Evolutionary conservation across 2,113 vertebrate genomes (phyloP), one percentile per base, ranked within the genome.

Genomic region (Catharus minimus): DNA sequence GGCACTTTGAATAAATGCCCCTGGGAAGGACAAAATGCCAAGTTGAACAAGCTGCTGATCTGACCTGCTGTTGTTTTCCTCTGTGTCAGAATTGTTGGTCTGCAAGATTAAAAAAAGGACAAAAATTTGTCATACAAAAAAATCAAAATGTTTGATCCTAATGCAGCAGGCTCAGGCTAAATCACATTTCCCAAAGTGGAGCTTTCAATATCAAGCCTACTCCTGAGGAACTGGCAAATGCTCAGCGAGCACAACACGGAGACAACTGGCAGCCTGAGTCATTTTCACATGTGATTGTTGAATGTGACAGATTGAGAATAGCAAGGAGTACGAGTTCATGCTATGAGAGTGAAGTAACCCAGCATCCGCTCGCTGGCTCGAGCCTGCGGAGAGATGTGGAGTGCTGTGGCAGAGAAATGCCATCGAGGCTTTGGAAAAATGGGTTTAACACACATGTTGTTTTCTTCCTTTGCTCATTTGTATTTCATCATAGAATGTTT

Each of bases 231-330:
- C 92, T 96, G 93, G 95, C 93, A 96, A 95, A 89, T 87, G 88
- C 94, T 95, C 95, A 95, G 61, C n/a, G 8, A 87, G 91, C 86
- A 81, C 85, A 82, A 86, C 83, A 76, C 9, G 1, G 57, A 92
- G 94, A 82, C 91, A 95, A 92, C 94, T 84, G 94, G 93, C 90
- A 92, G 88, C 73, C 79, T 95, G 93, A 95, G 92, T 93, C 90
- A 91, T 72, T 92, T 92, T 91, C 3, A 0, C 93, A 86, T 95
- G 92, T 72, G 94, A 92, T 87, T 92, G 93, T 92, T 94, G 94
- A 95, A 91, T 90, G 93, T 95, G 95, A 90, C 93, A 95, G 94
- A 94, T 92, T 95, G 91, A 91, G 94, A 94, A 89, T 86, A 92
- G 94, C 93, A 86, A 90, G 91, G 93, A 95, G 95, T 81, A 58